Percentiles rank a stretch among this genome's conserved stretches.
phyloP scores from a whole-genome alignment of 2,113 vertebrate species.

The Odontophorus gujanensis region DNA sequence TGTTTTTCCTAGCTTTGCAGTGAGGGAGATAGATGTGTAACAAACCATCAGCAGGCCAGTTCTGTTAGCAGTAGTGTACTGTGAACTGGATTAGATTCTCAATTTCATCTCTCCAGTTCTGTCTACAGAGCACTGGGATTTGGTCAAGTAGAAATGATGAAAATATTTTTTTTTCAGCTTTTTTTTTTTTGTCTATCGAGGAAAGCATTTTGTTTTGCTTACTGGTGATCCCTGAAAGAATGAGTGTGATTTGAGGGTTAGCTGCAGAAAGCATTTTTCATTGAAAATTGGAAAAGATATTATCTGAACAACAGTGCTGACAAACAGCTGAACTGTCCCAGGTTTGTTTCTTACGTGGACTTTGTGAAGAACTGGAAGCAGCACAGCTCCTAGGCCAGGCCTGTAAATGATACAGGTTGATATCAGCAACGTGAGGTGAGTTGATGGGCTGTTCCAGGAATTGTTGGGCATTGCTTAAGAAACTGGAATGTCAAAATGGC shows the following conservation, averaged over 20 bases:
- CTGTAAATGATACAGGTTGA: background rate
- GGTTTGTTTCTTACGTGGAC: conserved; percentile 27
- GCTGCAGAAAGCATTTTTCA: background rate
- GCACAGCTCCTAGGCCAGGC: conserved; percentile 19
- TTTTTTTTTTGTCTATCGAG: background rate
- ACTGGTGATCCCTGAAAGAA: background rate
- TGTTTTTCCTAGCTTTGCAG: background rate
- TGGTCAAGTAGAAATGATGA: background rate
- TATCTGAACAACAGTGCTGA: background rate
- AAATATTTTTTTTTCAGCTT: background rate
- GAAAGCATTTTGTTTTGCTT: background rate
- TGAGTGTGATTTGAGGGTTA: background rate
- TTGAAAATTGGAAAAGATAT: background rate
- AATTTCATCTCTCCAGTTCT: background rate
- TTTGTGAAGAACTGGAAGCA: conserved; percentile 24
- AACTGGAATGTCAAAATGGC: background rate
- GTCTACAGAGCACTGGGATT: background rate
- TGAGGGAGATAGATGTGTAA: background rate
- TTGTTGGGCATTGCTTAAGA: background rate
- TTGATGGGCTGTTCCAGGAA: background rate
- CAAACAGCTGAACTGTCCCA: background rate
- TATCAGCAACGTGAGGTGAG: conserved; percentile 57
- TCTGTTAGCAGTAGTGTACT: background rate
- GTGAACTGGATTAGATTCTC: background rate
- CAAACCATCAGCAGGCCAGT: background rate